Conservation (phyloP, 2,888 invertebrate genomes). For the Drosophila mercatorum region DNA sequence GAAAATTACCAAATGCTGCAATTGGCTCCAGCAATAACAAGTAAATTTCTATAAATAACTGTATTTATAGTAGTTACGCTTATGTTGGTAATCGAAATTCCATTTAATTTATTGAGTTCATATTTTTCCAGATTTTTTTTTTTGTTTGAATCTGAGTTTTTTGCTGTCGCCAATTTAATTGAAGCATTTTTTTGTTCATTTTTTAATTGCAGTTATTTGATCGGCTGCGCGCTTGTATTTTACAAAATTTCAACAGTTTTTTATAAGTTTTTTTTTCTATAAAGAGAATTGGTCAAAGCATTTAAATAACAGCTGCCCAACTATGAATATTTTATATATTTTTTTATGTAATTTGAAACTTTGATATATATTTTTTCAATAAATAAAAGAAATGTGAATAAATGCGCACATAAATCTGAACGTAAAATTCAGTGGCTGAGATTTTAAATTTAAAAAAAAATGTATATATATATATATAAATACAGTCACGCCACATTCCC, state of each 20-base stretch:
- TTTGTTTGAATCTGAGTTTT: background rate
- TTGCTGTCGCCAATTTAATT: background rate
- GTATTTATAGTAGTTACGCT: background rate
- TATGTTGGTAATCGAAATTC: background rate
- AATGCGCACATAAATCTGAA: background rate
- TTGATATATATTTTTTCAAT: background rate
- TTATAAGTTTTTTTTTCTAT: background rate
- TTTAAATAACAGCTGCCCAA: background rate
- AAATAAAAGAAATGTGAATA: background rate
- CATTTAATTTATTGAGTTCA: conserved; percentile 1
- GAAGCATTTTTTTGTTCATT: background rate
- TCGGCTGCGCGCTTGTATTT: background rate
- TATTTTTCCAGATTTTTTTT: background rate
- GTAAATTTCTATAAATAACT: background rate
- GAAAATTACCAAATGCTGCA: background rate
- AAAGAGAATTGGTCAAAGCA: background rate
- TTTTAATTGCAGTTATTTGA: background rate
- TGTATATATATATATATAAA: too few relatives aligned
- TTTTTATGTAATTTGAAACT: background rate
- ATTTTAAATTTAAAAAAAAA: background rate
- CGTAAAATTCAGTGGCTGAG: background rate
- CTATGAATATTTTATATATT: background rate
- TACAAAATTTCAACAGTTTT: background rate
- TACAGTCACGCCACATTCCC: too few relatives aligned
- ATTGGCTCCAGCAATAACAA: background rate